A percentile compares a stretch with the other conserved stretches of the same genome.
Conservation (phyloP, 2,888 invertebrate genomes). For the Byasa hedistus region DNA sequence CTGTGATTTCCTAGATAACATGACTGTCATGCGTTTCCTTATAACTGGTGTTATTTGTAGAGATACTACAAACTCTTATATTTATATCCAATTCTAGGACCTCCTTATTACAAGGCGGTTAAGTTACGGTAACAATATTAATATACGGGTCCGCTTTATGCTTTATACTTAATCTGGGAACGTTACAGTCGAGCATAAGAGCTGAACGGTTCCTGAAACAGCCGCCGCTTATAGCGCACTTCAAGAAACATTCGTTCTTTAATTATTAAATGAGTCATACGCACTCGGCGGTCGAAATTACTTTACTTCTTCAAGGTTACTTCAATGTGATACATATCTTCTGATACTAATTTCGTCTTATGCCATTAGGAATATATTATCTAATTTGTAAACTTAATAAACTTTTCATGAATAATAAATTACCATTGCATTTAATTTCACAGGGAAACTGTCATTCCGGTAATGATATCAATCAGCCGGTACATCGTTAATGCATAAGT, state of each 20-base stretch:
- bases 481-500: too few relatives aligned
- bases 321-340: background rate
- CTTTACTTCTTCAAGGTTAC: conserved; percentile 10
- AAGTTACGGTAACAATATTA: background rate
- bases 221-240: conserved; percentile 33
- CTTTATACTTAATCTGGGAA: conserved; percentile 17
- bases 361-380: background rate
- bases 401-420: background rate
- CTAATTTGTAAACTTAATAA: background rate
- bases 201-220: conserved; percentile 34
- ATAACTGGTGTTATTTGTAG: too few relatives aligned
- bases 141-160: conserved; percentile 4
- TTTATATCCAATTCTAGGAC: too few relatives aligned
- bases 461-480: too few relatives aligned
- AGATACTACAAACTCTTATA: too few relatives aligned
- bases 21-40: too few relatives aligned
- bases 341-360: background rate
- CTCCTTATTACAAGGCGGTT: too few relatives aligned
- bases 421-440: too few relatives aligned
- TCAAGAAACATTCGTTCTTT: conserved; percentile 34
- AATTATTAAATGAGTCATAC: conserved; percentile 35
- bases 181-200: conserved; percentile 31
- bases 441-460: too few relatives aligned
- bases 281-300: conserved; percentile 16
- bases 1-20: too few relatives aligned